Evolutionary conservation across 2,888 invertebrate genomes (phyloP).

Genomic region (Aphelenchoides bicaudatus): DNA sequence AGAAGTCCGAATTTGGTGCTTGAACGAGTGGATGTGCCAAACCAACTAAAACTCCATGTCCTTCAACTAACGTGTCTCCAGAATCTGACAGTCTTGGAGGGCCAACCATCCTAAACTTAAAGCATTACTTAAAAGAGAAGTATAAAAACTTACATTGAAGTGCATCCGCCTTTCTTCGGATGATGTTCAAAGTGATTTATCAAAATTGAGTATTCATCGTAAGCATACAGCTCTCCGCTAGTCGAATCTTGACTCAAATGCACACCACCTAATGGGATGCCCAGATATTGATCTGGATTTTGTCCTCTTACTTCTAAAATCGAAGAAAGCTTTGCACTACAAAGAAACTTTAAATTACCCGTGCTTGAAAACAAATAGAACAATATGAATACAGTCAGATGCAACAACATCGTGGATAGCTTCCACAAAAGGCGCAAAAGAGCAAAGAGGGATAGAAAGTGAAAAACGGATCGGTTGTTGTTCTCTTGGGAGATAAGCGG

Average conservation of each 20-base stretch:
- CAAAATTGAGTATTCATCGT: constrained; percentile 40
- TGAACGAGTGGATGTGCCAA: constrained; percentile 20
- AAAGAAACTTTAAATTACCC: not conserved
- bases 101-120: constrained; percentile 33
- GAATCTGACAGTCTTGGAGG: constrained; percentile 32
- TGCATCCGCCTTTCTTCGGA: constrained; percentile 33
- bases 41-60: constrained; percentile 33
- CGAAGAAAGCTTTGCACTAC: not conserved
- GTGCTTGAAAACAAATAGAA: not conserved
- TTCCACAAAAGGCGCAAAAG: not conserved
- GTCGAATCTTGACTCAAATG: constrained; percentile 40
- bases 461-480: too few relatives aligned
- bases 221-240: constrained; percentile 44
- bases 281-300: constrained; percentile 36
- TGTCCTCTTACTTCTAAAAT: not conserved
- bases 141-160: constrained; percentile 21
- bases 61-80: constrained; percentile 29
- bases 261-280: constrained; percentile 44
- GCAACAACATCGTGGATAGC: not conserved
- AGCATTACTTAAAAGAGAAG: not conserved
- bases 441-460: too few relatives aligned
- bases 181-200: constrained; percentile 43
- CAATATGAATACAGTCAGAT: not conserved
- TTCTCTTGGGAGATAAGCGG: too few relatives aligned
- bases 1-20: constrained; percentile 11